A percentile compares a stretch with the other conserved stretches of the same genome.
phyloP scores from a whole-genome alignment of 2,113 vertebrate genomes.

The Pavo muticus region DNA sequence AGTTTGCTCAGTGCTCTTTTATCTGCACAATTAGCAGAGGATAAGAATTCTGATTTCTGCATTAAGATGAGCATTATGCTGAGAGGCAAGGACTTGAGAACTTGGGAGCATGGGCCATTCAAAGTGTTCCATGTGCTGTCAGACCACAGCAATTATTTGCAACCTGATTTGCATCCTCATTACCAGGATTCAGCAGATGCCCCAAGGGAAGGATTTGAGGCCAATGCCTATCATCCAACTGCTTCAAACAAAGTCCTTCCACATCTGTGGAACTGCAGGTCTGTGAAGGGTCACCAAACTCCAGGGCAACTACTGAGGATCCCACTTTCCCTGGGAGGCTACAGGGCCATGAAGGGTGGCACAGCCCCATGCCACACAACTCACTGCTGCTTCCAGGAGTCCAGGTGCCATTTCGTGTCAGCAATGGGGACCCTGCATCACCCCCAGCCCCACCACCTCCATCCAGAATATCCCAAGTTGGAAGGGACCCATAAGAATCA shows the following conservation, averaged over 20 bases:
- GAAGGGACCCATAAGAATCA: no score
- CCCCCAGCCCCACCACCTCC: no score
- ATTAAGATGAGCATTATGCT: not conserved
- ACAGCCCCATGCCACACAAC: not conserved
- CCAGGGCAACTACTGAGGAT: not conserved
- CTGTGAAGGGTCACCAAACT: not conserved
- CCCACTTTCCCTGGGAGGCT: not conserved
- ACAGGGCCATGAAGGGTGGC: not conserved
- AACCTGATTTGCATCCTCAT: not conserved
- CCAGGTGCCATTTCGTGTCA: not conserved
- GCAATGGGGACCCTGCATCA: not conserved
- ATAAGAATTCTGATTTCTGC: not conserved
- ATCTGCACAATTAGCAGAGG: not conserved
- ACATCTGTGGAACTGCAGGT: not conserved
- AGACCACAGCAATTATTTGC: not conserved
- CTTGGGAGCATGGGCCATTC: not conserved
- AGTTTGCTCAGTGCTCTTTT: not conserved
- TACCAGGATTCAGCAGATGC: not conserved
- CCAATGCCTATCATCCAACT: fast-evolving
- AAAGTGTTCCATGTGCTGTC: not conserved
- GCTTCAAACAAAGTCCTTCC: not conserved
- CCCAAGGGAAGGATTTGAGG: not conserved
- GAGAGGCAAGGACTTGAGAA: not conserved
- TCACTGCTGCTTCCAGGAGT: not conserved
- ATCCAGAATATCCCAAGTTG: not conserved